A percentile compares a stretch with the other conserved stretches of the same genome.
These are phyloP conservation scores for Hippocampus zosterae DNA, from an alignment of 2,113 vertebrate genomes.

Conservation along the genomic window DNA sequence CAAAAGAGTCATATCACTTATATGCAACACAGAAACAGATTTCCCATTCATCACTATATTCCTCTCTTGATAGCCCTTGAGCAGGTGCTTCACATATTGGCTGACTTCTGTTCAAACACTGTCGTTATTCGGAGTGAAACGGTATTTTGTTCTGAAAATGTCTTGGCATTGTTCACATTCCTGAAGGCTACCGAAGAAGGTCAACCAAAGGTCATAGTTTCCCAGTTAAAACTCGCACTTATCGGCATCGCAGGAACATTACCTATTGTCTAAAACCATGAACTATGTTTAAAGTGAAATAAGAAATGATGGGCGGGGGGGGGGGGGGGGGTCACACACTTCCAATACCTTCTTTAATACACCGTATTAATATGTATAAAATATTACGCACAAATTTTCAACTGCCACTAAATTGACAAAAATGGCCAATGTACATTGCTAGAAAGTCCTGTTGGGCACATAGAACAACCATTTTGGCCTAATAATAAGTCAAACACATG, in stretches of 20 bases:
- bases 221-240: not conserved
- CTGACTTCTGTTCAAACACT: not conserved
- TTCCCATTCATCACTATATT: not conserved
- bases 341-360: too few species aligned
- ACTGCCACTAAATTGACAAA: too few species aligned
- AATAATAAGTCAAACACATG: not conserved
- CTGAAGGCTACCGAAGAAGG: not conserved
- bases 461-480: not conserved
- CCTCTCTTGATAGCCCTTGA: not conserved
- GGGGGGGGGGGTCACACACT: too few species aligned
- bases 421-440: too few species aligned
- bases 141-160: not conserved
- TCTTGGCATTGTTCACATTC: constrained; percentile 25
- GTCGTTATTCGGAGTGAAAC: not conserved
- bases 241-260: not conserved
- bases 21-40: not conserved
- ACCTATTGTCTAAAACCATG: not conserved
- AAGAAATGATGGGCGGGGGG: too few species aligned
- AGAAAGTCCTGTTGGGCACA: not conserved
- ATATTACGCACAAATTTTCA: too few species aligned
- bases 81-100: not conserved
- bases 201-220: constrained; percentile 2
- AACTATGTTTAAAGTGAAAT: not conserved
- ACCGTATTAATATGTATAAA: too few species aligned
- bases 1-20: not conserved